Evolutionary conservation across 2,113 vertebrate genomes (phyloP), one percentile per base, ranked within the genome.

Genomic region (Alligator mississippiensis): DNA sequence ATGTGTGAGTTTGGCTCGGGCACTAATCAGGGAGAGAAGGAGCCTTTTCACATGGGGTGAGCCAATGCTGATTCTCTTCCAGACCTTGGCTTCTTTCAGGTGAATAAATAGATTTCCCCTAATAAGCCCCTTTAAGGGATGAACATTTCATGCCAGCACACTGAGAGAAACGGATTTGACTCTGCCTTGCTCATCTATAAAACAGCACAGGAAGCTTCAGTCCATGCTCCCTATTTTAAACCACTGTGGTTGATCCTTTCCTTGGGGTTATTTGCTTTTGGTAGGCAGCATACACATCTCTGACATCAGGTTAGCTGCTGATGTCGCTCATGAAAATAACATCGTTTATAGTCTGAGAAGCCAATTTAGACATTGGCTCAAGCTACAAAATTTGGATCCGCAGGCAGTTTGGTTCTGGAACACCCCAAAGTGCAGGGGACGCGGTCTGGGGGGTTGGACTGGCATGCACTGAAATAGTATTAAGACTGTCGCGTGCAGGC

Each of bases 121-220:
- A 91, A 6, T 74, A 80, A 94, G 38, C 57, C 76, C 54, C 85
- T 85, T 95, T 47, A 90, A 68, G 83, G 87, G 84, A 76, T 80
- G 16, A 89, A 80, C n/a, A 62, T 86, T 79, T 77, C 77, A 62
- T 87, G 86, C 47, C 66, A 92, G 22, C 24, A 76, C 77, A 70
- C 84, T 14, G 30, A 87, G 17, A 87, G 90, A 92, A 47, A 59
- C 9, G 55, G 82, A 2, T 62, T 93, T 90, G 84, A 60, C 78
- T 91, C 72, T 84, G 5, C 87, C 90, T 89, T 72, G 38, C 63
- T 77, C 47, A 57, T 24, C 74, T 89, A 2, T 25, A 76, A 70
- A 90, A 77, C 94, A 93, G 86, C 64, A 21, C 58, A 80, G 87
- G 88, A 89, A 61, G 89, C 74, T 94, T 95, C 92, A 93, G 81